phyloP scores from a whole-genome alignment of 35 echinoderm and acorn worm genomes.

The Nesometra sesokonis region DNA sequence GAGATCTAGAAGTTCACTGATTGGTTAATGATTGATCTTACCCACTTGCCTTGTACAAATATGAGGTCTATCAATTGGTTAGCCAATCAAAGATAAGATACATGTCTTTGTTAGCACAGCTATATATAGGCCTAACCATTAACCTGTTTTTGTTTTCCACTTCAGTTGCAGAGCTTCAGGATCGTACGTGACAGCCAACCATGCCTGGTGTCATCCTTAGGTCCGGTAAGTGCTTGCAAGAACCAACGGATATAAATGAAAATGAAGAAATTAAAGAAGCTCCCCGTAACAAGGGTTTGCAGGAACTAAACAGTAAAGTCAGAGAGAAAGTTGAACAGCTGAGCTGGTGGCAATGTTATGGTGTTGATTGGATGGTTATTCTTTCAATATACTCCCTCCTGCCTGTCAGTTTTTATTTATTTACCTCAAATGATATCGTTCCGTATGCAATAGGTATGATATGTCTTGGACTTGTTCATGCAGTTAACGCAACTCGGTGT shows the following conservation, averaged over 20 bases:
- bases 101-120: too few species aligned
- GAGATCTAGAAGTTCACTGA: too few species aligned
- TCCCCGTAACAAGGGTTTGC: background rate
- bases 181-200: background rate
- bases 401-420: constrained; percentile 26
- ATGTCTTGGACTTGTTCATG: constrained; percentile 33
- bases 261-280: background rate
- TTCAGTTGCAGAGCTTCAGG: too few species aligned
- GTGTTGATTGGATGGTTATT: constrained; percentile 65
- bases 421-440: background rate
- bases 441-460: constrained; percentile 33
- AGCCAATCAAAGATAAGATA: too few species aligned
- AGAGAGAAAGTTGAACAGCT: constrained; percentile 1
- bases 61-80: too few species aligned
- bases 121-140: too few species aligned
- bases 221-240: background rate
- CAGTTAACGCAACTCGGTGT: constrained; percentile 51
- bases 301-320: constrained; percentile 29
- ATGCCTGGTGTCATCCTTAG: background rate
- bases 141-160: too few species aligned
- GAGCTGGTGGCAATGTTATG: constrained; percentile 71
- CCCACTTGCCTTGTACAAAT: too few species aligned
- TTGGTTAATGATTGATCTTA: too few species aligned
- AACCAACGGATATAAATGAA: background rate
- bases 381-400: constrained; percentile 19